Evolutionary conservation across 2,113 vertebrate genomes (phyloP).

Genomic region (Lepisosteus oculatus): DNA sequence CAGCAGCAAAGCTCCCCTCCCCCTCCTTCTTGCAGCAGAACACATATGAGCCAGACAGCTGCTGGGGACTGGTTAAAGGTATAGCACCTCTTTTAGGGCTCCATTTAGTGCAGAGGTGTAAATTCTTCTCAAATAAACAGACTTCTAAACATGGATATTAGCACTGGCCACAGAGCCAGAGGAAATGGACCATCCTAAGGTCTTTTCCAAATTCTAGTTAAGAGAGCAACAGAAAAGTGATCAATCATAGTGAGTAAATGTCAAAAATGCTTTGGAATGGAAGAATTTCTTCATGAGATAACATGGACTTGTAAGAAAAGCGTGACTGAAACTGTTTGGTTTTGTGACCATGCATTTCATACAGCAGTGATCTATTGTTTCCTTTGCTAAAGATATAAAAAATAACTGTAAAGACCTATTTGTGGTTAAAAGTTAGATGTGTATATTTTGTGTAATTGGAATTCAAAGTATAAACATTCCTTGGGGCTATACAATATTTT

Average conservation of each 20-base stretch:
- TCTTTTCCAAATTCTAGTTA: constrained; percentile 18
- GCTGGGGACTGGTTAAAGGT: constrained; percentile 30
- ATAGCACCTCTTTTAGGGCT: constrained; percentile 22
- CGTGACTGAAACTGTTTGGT: constrained; percentile 32
- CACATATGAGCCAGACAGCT: constrained; percentile 31
- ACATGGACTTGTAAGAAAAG: constrained; percentile 19
- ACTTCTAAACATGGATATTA: constrained; percentile 12
- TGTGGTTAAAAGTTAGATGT: too few species aligned
- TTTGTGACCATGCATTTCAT: constrained; percentile 27
- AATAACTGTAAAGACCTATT: too few species aligned
- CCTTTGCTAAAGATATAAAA: too few species aligned
- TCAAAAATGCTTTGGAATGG: constrained; percentile 26
- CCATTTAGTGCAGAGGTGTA: constrained; percentile 15
- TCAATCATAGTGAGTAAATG: constrained; percentile 26
- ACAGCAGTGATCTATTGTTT: too few species aligned
- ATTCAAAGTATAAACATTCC: too few species aligned
- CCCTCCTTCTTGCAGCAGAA: background rate
- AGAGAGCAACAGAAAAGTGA: too few species aligned
- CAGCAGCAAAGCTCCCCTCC: constrained; percentile 20
- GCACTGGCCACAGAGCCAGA: constrained; percentile 7
- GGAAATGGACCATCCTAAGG: constrained; percentile 21
- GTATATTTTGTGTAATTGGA: too few species aligned
- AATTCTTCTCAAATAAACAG: constrained; percentile 24
- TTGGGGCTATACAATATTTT: too few species aligned
- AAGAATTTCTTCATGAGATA: constrained; percentile 16